Conservation (phyloP, 2,888 invertebrate genomes). For the Meteorus colon region DNA sequence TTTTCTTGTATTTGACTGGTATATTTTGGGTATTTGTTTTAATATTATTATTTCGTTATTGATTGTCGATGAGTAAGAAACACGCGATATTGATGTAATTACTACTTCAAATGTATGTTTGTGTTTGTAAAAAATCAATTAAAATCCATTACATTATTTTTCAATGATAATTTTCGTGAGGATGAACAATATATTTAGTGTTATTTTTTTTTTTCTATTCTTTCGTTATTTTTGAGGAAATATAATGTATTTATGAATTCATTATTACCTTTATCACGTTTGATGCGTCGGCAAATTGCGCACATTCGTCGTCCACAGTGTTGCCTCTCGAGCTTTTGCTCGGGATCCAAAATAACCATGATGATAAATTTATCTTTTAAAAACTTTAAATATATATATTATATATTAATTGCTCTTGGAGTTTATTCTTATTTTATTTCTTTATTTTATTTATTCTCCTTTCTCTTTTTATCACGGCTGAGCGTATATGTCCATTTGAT, state of each 20-base stretch:
- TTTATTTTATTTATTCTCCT: neutral
- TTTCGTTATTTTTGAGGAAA: neutral
- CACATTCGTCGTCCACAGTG: constrained; percentile 72
- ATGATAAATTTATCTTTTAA: constrained; percentile 47
- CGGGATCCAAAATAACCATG: constrained; percentile 72
- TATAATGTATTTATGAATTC: constrained; percentile 4
- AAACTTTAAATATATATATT: constrained; percentile 18
- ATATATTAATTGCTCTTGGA: constrained; percentile 36
- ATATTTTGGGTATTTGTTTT: neutral
- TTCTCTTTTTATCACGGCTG: neutral
- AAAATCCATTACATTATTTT: neutral
- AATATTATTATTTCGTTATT: neutral
- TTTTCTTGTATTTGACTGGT: neutral
- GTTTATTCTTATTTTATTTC: neutral
- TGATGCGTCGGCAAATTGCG: constrained; percentile 72
- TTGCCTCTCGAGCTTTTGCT: constrained; percentile 71
- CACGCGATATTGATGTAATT: neutral
- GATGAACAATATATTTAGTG: neutral
- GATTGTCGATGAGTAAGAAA: neutral
- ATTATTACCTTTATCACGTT: constrained; percentile 70
- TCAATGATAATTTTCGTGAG: neutral
- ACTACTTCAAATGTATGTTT: neutral
- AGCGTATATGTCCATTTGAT: constrained; percentile 14
- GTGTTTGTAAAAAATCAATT: neutral
- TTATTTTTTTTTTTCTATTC: neutral